phyloP scores from a whole-genome alignment of 1,140 invertebrate species.

The Tetramorium parvispinum region DNA sequence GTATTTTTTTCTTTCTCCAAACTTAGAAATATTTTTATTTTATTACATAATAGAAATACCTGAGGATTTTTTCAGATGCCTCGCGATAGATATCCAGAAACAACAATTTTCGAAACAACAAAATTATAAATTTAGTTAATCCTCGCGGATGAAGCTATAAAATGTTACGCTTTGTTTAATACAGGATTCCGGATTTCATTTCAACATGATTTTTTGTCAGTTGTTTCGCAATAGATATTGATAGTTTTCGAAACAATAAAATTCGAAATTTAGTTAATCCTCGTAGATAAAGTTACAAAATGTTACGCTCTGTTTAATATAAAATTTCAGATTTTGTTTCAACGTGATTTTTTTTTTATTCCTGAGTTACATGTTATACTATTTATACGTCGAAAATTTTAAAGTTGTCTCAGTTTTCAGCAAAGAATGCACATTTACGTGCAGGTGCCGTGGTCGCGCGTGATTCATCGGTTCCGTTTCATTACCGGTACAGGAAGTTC shows the following conservation, averaged over 20 bases:
- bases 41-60: not conserved
- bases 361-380: not conserved
- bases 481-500: not conserved
- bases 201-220: conserved; percentile 5
- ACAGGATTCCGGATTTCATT: not conserved
- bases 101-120: not conserved
- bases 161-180: not conserved
- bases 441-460: not conserved
- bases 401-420: not conserved
- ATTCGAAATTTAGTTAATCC: not conserved
- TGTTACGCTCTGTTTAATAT: not conserved
- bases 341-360: not conserved
- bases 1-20: not conserved
- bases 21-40: not conserved
- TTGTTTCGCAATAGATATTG: not conserved
- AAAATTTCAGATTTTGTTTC: not conserved
- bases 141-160: not conserved
- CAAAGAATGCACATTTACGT: not conserved
- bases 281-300: not conserved
- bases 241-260: not conserved
- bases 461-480: not conserved
- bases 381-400: not conserved
- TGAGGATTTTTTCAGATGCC: not conserved
- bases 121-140: conserved; percentile 3
- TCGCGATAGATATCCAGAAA: not conserved